Conservation (phyloP, 2,888 invertebrate genomes). For the Leistus spinibarbis region DNA sequence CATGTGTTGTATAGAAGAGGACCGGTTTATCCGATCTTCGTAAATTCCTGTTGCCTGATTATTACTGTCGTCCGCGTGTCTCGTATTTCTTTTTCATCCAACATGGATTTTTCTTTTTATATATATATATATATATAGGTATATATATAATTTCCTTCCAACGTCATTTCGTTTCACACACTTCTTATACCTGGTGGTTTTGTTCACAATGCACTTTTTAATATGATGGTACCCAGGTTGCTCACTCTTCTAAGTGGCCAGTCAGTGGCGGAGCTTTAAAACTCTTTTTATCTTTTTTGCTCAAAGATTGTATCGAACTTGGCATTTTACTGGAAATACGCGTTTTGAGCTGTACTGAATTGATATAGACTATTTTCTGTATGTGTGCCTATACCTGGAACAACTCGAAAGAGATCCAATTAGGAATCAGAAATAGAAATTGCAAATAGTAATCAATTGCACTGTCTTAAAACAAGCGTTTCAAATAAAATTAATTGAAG, state of each 20-base stretch:
- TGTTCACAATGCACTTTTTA: background rate
- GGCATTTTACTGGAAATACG: too few relatives aligned
- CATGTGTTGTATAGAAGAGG: background rate
- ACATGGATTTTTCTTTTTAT: too few relatives aligned
- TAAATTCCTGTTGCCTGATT: background rate
- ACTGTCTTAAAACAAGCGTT: too few relatives aligned
- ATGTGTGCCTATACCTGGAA: too few relatives aligned
- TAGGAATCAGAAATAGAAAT: too few relatives aligned
- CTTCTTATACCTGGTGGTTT: background rate
- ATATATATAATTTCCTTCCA: background rate
- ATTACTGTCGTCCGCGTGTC: background rate
- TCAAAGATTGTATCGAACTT: background rate
- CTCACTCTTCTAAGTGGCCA: too few relatives aligned
- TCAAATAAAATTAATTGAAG: too few relatives aligned
- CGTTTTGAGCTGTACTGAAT: too few relatives aligned
- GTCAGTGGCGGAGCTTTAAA: background rate
- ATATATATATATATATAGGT: too few relatives aligned
- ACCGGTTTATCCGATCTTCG: background rate
- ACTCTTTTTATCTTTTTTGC: background rate
- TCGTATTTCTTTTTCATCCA: background rate
- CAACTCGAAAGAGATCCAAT: too few relatives aligned
- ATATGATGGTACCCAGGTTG: background rate
- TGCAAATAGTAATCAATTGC: too few relatives aligned
- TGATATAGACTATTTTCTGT: too few relatives aligned
- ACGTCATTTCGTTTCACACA: background rate